Percentiles rank a stretch among this genome's conserved stretches.
Conservation (phyloP, 2,888 invertebrate genomes). For the Drosophila lutescens region DNA sequence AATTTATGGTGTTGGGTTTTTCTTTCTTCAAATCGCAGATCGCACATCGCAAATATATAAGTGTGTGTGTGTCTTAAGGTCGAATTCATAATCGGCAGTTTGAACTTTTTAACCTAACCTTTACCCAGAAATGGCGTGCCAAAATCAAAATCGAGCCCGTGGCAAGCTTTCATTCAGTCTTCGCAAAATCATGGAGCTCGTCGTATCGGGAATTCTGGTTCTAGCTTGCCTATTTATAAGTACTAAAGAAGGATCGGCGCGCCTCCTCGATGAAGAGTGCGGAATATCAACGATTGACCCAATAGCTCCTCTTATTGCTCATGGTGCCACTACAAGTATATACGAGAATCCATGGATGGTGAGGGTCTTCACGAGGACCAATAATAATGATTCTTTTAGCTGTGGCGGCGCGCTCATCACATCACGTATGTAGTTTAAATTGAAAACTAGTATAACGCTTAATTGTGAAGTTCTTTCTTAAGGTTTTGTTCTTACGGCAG, state of each 20-base stretch:
- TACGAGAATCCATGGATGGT: not conserved
- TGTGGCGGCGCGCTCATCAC: not conserved
- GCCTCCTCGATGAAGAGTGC: not conserved
- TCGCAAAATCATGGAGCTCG: not conserved
- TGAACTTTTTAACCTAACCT: too few species aligned
- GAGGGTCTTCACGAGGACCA: not conserved
- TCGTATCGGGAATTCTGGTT: not conserved
- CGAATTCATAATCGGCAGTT: too few species aligned
- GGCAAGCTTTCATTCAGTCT: not conserved
- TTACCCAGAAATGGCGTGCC: too few species aligned
- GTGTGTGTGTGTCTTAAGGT: too few species aligned
- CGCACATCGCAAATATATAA: too few species aligned
- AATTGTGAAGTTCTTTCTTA: not conserved
- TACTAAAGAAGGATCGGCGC: not conserved
- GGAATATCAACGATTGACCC: not conserved
- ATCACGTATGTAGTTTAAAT: not conserved
- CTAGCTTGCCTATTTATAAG: not conserved
- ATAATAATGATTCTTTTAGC: not conserved
- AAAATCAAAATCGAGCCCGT: too few species aligned
- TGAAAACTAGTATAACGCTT: too few species aligned
- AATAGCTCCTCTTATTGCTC: fast-evolving
- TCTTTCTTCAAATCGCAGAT: too few species aligned
- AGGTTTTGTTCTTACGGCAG: not conserved
- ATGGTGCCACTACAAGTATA: not conserved
- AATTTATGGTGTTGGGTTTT: too few species aligned